phyloP scores from a whole-genome alignment of 1,140 invertebrate genomes.

The Cataglyphis hispanica region DNA sequence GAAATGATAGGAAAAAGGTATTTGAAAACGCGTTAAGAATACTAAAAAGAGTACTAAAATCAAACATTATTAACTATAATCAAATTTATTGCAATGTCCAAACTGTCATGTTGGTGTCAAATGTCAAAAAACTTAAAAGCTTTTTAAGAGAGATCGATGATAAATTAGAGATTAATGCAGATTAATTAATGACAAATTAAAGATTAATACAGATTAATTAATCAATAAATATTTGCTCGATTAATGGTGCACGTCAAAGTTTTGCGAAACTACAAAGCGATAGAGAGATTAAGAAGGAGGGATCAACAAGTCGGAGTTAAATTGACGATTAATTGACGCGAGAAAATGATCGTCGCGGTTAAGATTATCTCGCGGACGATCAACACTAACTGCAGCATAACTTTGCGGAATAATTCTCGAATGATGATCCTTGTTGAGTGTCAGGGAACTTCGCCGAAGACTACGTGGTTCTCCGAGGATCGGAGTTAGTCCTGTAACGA shows the following conservation, averaged over 20 bases:
- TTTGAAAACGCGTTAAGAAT: not conserved
- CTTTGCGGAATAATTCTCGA: conserved; percentile 43
- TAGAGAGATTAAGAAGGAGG: conserved; percentile 19
- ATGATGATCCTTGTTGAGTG: conserved; percentile 41
- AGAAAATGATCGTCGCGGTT: conserved; percentile 18
- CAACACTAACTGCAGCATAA: conserved; percentile 13
- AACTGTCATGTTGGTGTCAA: not conserved
- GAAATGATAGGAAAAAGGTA: not conserved
- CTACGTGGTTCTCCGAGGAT: conserved; percentile 32
- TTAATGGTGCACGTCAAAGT: not conserved
- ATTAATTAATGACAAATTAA: conserved; percentile 14
- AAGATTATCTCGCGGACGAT: conserved; percentile 22
- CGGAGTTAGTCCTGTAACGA: conserved; percentile 48
- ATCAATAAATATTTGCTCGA: not conserved
- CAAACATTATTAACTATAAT: not conserved
- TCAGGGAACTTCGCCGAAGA: conserved; percentile 38
- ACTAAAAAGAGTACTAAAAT: not conserved
- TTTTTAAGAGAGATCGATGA: not conserved
- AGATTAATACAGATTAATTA: not conserved
- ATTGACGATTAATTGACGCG: conserved; percentile 33
- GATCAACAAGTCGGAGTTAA: conserved; percentile 53
- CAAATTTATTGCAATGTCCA: not conserved
- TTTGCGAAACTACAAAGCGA: not conserved
- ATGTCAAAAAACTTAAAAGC: not conserved
- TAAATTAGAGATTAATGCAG: not conserved